Conservation (phyloP, 2,113 vertebrate species). For the Notothenia rossii region DNA sequence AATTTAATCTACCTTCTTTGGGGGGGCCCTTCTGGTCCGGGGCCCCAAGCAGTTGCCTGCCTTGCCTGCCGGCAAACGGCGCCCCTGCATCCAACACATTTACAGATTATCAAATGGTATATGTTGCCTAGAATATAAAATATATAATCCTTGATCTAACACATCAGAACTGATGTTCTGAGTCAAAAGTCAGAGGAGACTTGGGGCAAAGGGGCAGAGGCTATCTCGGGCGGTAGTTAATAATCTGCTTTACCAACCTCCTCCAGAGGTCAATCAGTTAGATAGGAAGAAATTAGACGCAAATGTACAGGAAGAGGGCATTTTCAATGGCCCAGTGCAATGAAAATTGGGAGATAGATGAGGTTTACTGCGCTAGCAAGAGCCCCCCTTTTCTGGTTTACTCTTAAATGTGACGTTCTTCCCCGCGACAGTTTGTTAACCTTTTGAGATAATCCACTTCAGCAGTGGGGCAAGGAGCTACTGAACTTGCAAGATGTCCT, state of each 20-base stretch:
- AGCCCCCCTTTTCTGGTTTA: neutral
- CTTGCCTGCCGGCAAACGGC: no score
- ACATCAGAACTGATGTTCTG: neutral
- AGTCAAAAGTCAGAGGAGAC: conserved; percentile 10
- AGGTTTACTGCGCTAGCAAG: conserved; percentile 1
- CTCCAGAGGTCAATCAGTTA: conserved; percentile 2
- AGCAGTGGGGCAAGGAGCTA: no score
- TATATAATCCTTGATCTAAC: neutral
- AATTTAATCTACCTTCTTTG: no score
- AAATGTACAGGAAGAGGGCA: neutral
- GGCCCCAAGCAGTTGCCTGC: no score
- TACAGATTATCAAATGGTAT: neutral
- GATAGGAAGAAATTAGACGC: neutral
- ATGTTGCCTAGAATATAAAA: neutral
- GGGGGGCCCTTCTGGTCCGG: no score
- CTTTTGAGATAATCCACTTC: neutral
- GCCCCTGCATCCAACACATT: neutral
- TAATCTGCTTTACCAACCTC: conserved; percentile 43
- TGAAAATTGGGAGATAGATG: neutral
- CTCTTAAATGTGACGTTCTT: conserved; percentile 22
- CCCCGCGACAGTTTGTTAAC: conserved; percentile 20
- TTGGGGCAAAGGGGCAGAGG: neutral
- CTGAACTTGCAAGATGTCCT: neutral
- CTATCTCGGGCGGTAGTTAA: neutral
- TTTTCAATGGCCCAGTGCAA: neutral